phyloP scores from a whole-genome alignment of 2,888 invertebrate genomes.

The Carpatolechia fugitivella region DNA sequence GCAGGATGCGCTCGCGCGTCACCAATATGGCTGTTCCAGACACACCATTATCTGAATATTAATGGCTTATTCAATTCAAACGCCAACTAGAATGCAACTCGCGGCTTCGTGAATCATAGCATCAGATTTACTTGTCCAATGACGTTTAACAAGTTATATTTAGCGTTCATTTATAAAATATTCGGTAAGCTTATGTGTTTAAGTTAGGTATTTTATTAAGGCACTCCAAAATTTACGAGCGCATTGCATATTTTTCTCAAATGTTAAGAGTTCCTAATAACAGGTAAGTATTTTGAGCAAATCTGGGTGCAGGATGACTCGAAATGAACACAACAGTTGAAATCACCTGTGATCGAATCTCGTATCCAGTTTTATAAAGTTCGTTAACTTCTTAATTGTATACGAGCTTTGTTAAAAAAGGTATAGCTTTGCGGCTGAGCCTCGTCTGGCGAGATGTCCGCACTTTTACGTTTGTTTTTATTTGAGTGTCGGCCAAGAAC shows the following conservation, averaged over 20 bases:
- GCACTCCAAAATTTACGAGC: background rate
- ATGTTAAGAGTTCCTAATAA: too few species aligned
- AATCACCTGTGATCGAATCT: background rate
- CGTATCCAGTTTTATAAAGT: background rate
- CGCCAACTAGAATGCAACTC: conserved; percentile 58
- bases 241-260: too few species aligned
- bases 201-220: background rate
- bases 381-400: background rate
- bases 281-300: too few species aligned
- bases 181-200: too few species aligned
- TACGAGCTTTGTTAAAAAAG: background rate
- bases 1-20: conserved; percentile 64
- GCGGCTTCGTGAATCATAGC: conserved; percentile 53
- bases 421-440: background rate
- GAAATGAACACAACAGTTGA: too few species aligned
- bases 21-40: conserved; percentile 65
- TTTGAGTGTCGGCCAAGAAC: conserved; percentile 31
- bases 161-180: background rate
- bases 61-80: conserved; percentile 70
- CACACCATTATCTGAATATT: conserved; percentile 64
- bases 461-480: conserved; percentile 24
- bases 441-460: background rate
- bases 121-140: background rate
- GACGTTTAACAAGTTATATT: conserved; percentile 3
- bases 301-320: too few species aligned